These are phyloP conservation scores for Rhadinocentrus ornatus DNA, from an alignment of 2,797 vertebrate genomes.

Conservation along the genomic window DNA sequence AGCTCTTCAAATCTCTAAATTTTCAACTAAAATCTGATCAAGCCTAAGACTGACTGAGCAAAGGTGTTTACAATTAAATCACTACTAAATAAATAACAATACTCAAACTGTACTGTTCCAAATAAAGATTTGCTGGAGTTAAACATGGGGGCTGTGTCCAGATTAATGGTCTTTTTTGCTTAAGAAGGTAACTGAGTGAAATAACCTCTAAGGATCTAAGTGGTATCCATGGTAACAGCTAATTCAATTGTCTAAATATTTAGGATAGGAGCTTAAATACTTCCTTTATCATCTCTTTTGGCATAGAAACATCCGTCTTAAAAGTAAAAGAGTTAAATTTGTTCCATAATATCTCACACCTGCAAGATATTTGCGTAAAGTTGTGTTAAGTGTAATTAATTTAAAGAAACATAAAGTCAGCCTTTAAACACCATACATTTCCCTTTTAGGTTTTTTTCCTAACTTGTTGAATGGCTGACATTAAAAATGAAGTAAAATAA, in stretches of 20 bases:
- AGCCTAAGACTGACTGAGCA: background rate
- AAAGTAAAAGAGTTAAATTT: too few species aligned
- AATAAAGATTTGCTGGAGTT: background rate
- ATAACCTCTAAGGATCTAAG: background rate
- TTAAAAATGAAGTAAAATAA: too few species aligned
- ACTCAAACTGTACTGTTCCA: background rate
- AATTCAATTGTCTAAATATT: background rate
- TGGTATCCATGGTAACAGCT: background rate
- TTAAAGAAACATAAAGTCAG: too few species aligned
- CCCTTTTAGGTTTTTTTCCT: too few species aligned
- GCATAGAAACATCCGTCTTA: too few species aligned
- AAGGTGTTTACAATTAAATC: background rate
- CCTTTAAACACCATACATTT: too few species aligned
- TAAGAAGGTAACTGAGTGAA: background rate
- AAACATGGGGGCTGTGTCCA: background rate
- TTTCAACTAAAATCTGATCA: background rate
- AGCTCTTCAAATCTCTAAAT: background rate
- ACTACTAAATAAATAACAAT: background rate
- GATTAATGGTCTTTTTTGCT: background rate
- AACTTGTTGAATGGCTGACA: too few species aligned
- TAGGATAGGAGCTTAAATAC: background rate
- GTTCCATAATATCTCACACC: too few species aligned
- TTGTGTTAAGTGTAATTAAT: too few species aligned
- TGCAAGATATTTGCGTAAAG: too few species aligned
- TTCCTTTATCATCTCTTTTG: too few species aligned